Conservation (phyloP, 2,797 vertebrate genomes). For the Gymnopithys bicolor region DNA sequence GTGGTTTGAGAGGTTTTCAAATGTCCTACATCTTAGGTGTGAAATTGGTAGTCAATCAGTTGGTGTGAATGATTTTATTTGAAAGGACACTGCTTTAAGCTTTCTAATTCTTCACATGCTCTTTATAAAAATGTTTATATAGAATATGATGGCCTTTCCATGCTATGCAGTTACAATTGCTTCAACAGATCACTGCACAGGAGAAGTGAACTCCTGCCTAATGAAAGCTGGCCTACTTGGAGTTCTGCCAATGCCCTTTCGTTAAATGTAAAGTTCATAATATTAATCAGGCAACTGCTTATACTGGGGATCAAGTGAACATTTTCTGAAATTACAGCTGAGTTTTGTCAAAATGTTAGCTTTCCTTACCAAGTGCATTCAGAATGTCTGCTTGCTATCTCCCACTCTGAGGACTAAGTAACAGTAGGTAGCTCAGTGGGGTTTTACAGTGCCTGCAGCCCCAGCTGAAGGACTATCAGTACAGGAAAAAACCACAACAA, state of each 20-base stretch:
- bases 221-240: constrained; percentile 71
- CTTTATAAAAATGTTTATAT: constrained; percentile 75
- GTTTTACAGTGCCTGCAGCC: neutral
- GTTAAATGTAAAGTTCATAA: constrained; percentile 72
- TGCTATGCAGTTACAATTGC: constrained; percentile 70
- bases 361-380: neutral
- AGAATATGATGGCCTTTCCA: constrained; percentile 76
- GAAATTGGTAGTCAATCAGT: constrained; percentile 60
- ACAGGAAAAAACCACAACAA: neutral
- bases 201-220: constrained; percentile 72
- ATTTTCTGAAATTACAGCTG: constrained; percentile 50
- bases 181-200: constrained; percentile 80
- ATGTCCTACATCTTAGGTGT: constrained; percentile 60
- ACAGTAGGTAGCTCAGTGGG: neutral
- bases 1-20: constrained; percentile 57
- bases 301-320: constrained; percentile 48
- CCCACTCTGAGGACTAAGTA: neutral
- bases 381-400: neutral
- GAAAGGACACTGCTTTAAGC: constrained; percentile 51
- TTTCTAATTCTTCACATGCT: constrained; percentile 71
- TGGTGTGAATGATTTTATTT: constrained; percentile 34
- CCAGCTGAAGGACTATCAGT: neutral
- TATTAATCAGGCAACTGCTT: constrained; percentile 74
- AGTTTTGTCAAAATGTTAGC: constrained; percentile 48
- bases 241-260: constrained; percentile 64